Evolutionary conservation across 2,113 vertebrate species (phyloP).

Genomic region (Macheiramphus alcinus): DNA sequence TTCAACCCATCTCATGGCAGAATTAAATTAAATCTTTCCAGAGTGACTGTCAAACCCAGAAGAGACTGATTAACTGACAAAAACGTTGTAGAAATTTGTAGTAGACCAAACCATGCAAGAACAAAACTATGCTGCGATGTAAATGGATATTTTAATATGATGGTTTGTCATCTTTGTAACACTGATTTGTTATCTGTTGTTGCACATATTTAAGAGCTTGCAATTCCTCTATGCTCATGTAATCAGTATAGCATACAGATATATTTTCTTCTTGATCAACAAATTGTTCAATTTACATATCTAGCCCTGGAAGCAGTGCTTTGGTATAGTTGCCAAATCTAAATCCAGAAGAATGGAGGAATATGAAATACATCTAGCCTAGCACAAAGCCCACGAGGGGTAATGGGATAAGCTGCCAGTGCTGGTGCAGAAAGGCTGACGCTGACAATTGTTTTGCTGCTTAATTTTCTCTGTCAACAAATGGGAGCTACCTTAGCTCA

Average conservation of each 20-base stretch:
- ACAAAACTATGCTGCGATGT: neutral
- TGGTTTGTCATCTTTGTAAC: neutral
- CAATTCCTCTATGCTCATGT: neutral
- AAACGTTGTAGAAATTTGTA: neutral
- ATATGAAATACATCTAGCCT: neutral
- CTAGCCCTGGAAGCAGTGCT: neutral
- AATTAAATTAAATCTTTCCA: neutral
- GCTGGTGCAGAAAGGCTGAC: neutral
- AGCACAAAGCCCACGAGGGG: accelerated
- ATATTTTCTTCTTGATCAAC: neutral
- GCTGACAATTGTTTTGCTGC: neutral
- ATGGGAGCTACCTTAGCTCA: neutral
- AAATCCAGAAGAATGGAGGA: neutral
- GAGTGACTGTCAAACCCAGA: neutral
- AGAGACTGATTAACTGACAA: neutral
- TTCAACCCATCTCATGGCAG: neutral
- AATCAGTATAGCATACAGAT: neutral
- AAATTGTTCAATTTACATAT: neutral
- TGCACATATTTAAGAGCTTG: neutral
- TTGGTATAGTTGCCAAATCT: neutral
- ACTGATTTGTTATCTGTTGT: neutral
- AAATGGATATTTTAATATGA: neutral
- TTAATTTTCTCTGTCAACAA: neutral
- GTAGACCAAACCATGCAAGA: neutral
- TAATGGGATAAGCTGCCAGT: neutral